Conservation (phyloP, 92 coral and sea anemone species). For the Hydrozoanthus gracilis region DNA sequence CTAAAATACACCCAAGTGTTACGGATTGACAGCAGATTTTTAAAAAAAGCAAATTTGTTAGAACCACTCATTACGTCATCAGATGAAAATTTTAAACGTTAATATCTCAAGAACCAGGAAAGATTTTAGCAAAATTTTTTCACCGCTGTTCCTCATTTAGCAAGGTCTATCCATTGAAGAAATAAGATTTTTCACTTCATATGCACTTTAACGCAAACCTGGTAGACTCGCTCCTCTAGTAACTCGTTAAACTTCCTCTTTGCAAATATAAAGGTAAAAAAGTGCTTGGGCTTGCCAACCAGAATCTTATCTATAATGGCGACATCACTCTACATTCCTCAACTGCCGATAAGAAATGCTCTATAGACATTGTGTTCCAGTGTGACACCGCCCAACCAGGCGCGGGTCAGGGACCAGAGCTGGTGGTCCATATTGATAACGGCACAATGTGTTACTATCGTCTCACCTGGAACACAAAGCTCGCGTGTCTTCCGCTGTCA, state of each 20-base stretch:
- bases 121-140: too few species aligned
- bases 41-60: too few species aligned
- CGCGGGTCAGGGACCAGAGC: conserved; percentile 23
- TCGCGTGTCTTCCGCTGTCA: conserved; percentile 82
- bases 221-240: background rate
- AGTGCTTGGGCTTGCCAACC: conserved; percentile 42
- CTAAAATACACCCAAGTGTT: too few species aligned
- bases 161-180: too few species aligned
- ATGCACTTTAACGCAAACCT: too few species aligned
- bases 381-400: conserved; percentile 50
- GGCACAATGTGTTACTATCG: conserved; percentile 43
- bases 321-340: conserved; percentile 50
- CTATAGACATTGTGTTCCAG: conserved; percentile 50
- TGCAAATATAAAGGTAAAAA: background rate
- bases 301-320: conserved; percentile 44
- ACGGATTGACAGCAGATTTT: too few species aligned
- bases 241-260: background rate
- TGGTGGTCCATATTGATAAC: conserved; percentile 43
- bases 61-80: too few species aligned
- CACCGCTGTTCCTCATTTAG: too few species aligned
- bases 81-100: too few species aligned
- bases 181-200: too few species aligned
- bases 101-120: too few species aligned
- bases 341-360: conserved; percentile 2
- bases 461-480: conserved; percentile 69